Evolutionary conservation across 2,797 vertebrate species (phyloP).

Genomic region (Ctenopoma multispine): DNA sequence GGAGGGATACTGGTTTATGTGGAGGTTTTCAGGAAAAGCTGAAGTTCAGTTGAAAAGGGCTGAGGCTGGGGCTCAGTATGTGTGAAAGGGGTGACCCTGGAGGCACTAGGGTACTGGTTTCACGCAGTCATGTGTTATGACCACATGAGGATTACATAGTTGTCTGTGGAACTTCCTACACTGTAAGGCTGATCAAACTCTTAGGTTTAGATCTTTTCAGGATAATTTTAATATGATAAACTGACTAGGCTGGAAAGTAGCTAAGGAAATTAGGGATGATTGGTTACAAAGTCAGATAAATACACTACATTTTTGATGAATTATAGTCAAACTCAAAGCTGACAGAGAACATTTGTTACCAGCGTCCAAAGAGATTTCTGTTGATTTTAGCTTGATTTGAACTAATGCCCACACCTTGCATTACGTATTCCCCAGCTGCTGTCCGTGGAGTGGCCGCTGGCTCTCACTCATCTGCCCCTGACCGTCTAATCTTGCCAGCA

Average conservation of each 20-base stretch:
- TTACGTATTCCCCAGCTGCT: constrained; percentile 52
- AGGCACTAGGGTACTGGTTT: background rate
- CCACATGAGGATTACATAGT: background rate
- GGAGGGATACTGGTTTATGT: constrained; percentile 5
- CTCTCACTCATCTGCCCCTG: constrained; percentile 46
- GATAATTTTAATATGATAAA: constrained; percentile 6
- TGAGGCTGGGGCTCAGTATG: background rate
- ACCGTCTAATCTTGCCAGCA: constrained; percentile 76
- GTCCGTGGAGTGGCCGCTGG: constrained; percentile 22
- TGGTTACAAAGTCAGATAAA: background rate
- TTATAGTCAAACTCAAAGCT: background rate
- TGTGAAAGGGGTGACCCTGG: background rate
- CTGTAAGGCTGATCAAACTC: constrained; percentile 16
- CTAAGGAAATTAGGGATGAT: background rate
- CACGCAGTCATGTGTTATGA: constrained; percentile 16
- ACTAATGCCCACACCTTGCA: constrained; percentile 33
- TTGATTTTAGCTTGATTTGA: background rate
- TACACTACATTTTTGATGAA: background rate
- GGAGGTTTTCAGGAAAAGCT: constrained; percentile 18
- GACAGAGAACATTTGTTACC: background rate
- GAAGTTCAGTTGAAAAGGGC: background rate
- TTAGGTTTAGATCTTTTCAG: background rate
- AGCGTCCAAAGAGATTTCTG: background rate
- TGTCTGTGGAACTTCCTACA: background rate
- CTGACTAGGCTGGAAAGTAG: background rate